Evolutionary conservation across 1,140 invertebrate genomes (phyloP), one percentile per base, ranked within the genome.

Genomic region (Lamellibrachia luymesi): DNA sequence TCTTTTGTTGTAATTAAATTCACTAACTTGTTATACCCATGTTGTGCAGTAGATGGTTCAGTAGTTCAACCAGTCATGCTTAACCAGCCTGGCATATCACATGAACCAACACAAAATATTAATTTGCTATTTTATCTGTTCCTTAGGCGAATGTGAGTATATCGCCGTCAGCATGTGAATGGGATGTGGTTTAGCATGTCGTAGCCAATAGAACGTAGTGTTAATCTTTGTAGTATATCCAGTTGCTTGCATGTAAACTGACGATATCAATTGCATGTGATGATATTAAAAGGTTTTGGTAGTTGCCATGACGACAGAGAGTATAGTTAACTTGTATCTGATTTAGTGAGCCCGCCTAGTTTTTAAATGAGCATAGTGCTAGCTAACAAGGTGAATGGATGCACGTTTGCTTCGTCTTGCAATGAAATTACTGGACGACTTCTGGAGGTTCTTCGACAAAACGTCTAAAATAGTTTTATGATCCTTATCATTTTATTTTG

Each of bases 111-210:
- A 22, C 64, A 80, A 80, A 17, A 22, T 80, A 80, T 80, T 80
- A 80, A 80, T 80, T 80, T 80, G 64, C 50, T 51, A 25, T 92
- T 51, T 64, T 51, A 92, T 50, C 50, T 92, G 51, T 92, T 51
- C 38, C 51, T 4, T 51, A 92, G 92, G 92, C 51, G 92, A 10
- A 51, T 92, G 92, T 92, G 64, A 92, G 92, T 92, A 80, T 80
- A 22, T 80, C 38, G 38, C 38, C 38, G 38, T 38, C 64, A 17
- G 64, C 64, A 80, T 80, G 64, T 22, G 64, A 17, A 80, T 80
- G 13, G 6, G 64, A 22, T 22, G 64, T 80, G 64, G 64, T 80
- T 80, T 80, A 22, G 64, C 13, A 80, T 80, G 64, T 80, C 13
- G 64, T 38, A 38, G 38, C 38, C 38, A 38, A 38, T 80, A 2